Percentiles rank a stretch among this genome's conserved stretches.
phyloP scores from a whole-genome alignment of 2,113 vertebrate species.

The Neomonachus schauinslandi region DNA sequence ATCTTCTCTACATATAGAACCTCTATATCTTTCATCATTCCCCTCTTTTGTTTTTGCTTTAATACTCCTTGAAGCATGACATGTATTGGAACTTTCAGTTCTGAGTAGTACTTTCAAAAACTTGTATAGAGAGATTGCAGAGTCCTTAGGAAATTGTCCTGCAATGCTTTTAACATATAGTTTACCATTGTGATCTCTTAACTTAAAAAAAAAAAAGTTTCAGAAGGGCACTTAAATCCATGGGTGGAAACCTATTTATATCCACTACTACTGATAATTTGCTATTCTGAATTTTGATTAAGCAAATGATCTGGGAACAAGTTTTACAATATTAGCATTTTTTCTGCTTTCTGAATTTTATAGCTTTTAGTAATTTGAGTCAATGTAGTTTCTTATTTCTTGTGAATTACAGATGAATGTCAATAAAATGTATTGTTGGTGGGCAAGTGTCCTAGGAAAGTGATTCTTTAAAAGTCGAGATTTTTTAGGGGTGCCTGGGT shows the following conservation, averaged over 20 bases:
- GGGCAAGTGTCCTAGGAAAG: neutral
- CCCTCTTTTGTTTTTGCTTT: slow-evolving; percentile 49
- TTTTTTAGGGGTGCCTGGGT: neutral
- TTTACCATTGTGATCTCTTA: slow-evolving; percentile 54
- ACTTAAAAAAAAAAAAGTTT: slow-evolving; percentile 63
- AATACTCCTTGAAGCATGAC: slow-evolving; percentile 41
- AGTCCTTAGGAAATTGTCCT: slow-evolving; percentile 47
- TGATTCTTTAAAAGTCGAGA: neutral
- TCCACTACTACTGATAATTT: slow-evolving; percentile 48
- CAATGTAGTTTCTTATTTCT: neutral
- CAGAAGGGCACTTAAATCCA: slow-evolving; percentile 34
- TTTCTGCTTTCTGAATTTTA: slow-evolving; percentile 26
- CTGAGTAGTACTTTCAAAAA: slow-evolving; percentile 59
- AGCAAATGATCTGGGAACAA: neutral
- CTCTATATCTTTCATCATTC: neutral
- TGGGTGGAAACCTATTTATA: slow-evolving; percentile 17
- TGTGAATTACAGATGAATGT: neutral
- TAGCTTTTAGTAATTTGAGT: slow-evolving; percentile 33
- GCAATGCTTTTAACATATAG: slow-evolving; percentile 48
- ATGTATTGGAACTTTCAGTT: slow-evolving; percentile 55
- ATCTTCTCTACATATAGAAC: slow-evolving; percentile 19
- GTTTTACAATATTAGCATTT: slow-evolving; percentile 1
- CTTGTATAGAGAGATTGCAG: slow-evolving; percentile 38
- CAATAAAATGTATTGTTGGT: neutral
- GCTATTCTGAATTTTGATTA: slow-evolving; percentile 41